Base-by-base conservation (phyloP, 2,113 vertebrate genomes). In the Mustela nigripes region DNA sequence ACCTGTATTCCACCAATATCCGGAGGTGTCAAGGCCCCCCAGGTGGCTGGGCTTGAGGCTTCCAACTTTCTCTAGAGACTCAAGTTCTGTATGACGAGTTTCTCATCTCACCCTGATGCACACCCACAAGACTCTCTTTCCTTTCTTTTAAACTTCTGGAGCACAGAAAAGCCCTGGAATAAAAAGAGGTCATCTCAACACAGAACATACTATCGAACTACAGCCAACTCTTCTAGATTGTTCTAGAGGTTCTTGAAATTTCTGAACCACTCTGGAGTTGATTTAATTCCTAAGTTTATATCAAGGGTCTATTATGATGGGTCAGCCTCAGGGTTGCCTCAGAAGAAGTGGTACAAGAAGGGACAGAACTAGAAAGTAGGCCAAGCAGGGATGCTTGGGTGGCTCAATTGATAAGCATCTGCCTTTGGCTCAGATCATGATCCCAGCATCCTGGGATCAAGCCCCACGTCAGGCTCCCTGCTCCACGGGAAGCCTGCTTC, bases 261-360 rank as follows among this genome's bases (percentile, higher is more conserved):
- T 97, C 87, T 92, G 94, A 92, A 82, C 60, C 31, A 67, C 88
- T 94, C 39, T 71, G 24, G 14, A 94, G 86, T 91, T 95, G 78
- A 86, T 50, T 97, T 60, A 89, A 74, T 92, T 87, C 50, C 53
- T 79, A 97, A 97, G 80, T 96, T 95, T 92, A 89, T 96, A 97
- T 48, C 11, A 4, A 95, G 62, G 65, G 39, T 31, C 39, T 95
- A 71, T 82, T 85, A 62, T 22, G 26, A 83, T 83, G 86, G 79
- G 67, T 96, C 78, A 87, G 56, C 89, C 88, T 89, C 24, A 76
- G 95, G 62, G 31, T 50, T 94, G 45, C 48, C 89, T 79, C 18
- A 9, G 33, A 94, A 22, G 31, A 95, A 95, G 60, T 73, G 11
- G 15, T 22, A 22, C 76, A 91, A 53, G n/a, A 69, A 82, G 33